These are phyloP conservation scores for Melipona quadrifasciata DNA, from an alignment of 1,140 invertebrate genomes.

Conservation along the genomic window DNA sequence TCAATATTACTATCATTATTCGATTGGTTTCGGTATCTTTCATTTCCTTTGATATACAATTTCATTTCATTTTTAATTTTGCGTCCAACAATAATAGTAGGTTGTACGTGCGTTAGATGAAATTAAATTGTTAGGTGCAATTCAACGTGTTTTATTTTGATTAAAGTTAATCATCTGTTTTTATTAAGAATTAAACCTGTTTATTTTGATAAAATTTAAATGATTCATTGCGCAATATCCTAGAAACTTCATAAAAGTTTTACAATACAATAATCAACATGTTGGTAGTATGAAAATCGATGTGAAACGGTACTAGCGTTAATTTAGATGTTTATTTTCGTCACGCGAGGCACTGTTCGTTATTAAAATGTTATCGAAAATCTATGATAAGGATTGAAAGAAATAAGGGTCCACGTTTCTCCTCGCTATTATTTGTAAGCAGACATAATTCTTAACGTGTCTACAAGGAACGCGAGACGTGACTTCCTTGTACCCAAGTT, in stretches of 20 bases:
- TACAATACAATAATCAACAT: neutral
- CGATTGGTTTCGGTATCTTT: too few species aligned
- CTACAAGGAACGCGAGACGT: constrained; percentile 17
- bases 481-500: constrained; percentile 33
- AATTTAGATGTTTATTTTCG: neutral
- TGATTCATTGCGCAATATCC: too few species aligned
- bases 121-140: too few species aligned
- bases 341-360: neutral
- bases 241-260: neutral
- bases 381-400: neutral
- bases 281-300: neutral
- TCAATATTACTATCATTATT: too few species aligned
- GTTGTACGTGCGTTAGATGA: too few species aligned
- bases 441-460: constrained; percentile 35
- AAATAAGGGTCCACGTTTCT: neutral
- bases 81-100: too few species aligned
- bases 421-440: constrained; percentile 24
- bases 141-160: too few species aligned
- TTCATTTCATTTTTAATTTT: too few species aligned
- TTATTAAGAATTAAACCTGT: too few species aligned
- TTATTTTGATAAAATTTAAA: too few species aligned
- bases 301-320: neutral
- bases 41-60: too few species aligned
- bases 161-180: too few species aligned
- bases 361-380: neutral